Conservation (phyloP, 2,888 invertebrate genomes). For the Maniola hyperantus region DNA sequence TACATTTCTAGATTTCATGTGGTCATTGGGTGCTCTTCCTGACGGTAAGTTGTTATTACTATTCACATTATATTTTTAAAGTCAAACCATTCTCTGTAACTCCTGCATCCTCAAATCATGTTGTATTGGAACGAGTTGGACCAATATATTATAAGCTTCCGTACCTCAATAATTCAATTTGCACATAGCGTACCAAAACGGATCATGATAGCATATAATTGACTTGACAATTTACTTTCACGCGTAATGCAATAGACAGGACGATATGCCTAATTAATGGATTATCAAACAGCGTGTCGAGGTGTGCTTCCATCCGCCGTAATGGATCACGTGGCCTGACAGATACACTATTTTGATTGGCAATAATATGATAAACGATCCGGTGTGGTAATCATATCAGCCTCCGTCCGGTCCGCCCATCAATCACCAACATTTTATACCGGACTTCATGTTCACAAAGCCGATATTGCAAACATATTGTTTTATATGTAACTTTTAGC, state of each 20-base stretch:
- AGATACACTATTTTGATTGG: conserved; percentile 83
- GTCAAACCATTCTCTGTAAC: conserved; percentile 57
- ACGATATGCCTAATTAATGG: conserved; percentile 61
- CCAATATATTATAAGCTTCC: conserved; percentile 30
- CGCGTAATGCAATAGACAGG: conserved; percentile 50
- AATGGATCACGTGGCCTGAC: conserved; percentile 76
- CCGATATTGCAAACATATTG: conserved; percentile 47
- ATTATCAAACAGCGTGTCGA: conserved; percentile 50
- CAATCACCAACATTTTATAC: conserved; percentile 70
- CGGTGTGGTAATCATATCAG: conserved; percentile 74
- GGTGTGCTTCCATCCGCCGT: conserved; percentile 58
- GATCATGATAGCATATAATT: conserved; percentile 58
- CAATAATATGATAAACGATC: conserved; percentile 80
- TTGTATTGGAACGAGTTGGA: conserved; percentile 37
- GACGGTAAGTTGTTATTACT: conserved; percentile 90
- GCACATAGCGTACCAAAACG: conserved; percentile 54
- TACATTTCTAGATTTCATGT: conserved; percentile 97
- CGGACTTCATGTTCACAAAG: conserved; percentile 59
- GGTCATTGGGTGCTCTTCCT: conserved; percentile 98
- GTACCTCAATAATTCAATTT: conserved; percentile 44
- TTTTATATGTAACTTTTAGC: conserved; percentile 37
- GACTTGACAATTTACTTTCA: conserved; percentile 53
- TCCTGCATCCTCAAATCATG: conserved; percentile 60
- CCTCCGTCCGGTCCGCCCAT: conserved; percentile 68
- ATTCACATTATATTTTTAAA: conserved; percentile 64